Evolutionary conservation across 2,113 vertebrate species (phyloP), one percentile per base, ranked within the genome.

Genomic region (Crotalus tigris): DNA sequence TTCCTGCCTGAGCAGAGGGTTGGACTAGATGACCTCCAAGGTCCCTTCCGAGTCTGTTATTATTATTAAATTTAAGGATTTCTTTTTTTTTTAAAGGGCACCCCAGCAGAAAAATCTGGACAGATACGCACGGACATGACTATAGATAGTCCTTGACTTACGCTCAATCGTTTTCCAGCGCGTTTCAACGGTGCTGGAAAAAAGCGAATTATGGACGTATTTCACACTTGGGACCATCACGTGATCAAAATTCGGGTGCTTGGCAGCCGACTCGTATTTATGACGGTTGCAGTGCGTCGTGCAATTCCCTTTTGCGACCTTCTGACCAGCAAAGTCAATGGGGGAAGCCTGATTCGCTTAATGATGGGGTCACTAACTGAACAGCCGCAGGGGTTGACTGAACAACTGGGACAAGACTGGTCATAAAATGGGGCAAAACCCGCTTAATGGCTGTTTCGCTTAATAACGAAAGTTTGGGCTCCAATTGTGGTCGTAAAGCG

Each of bases 131-230:
- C 4, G 3, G 8, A 49, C 0, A 9, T n/a, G 29, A 29, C 5
- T 19, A 33, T 29, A 26, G 58, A 26, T 29, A 29, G 61, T 4
- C 11, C 49, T 8, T 51, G 29, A 5, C 29, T n/a, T 5, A n/a
- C 29, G n/a, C 5, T 2, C 12, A 5, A 15, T n/a, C 12, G 0
- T 15, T 15, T 2, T 39, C 39, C 2, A 2, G 39, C 0, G 29
- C 1, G 4, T 69, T n/a, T n/a, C 12, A 13, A 69, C 4, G 12
- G 12, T 12, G 15, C 61, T 13, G 13, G 13, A 23, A 21, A 58
- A 69, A 69, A n/a, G 29, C 13, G 61, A 69, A 2, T 24, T 24
- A 24, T 0, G 11, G n/a, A 11, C 11, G 4, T 13, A 13, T 29
- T n/a, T 13, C 29, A n/a, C 61, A 12, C 4, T 64, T n/a, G n/a